A percentile compares a stretch with the other conserved stretches of the same genome.
Conservation (phyloP, 92 coral and sea anemone genomes). For the Zoanthus solanderi region DNA sequence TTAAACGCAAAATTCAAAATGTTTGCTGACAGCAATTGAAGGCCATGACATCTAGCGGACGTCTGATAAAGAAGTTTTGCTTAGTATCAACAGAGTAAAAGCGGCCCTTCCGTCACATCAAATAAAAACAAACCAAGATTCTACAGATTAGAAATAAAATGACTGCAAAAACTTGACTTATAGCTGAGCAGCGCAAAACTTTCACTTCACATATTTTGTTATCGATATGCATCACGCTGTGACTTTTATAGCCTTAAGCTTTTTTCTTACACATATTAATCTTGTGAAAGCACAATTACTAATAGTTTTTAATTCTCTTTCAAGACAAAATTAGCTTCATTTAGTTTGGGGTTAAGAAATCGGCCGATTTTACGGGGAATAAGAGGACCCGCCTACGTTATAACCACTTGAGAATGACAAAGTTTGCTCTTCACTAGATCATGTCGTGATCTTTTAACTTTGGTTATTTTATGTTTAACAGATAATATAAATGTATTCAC, state of each 20-base stretch:
- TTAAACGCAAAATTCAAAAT: neutral
- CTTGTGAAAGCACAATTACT: neutral
- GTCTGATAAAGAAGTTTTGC: constrained; percentile 2
- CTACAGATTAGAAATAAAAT: neutral
- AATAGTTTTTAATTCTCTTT: neutral
- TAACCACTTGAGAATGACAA: neutral
- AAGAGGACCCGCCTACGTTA: neutral
- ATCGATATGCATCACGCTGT: constrained; percentile 6
- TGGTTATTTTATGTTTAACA: too few species aligned
- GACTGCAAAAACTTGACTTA: neutral
- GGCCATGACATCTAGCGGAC: constrained; percentile 18
- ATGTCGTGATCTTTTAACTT: too few species aligned
- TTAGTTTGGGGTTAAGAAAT: neutral
- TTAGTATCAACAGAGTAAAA: too few species aligned
- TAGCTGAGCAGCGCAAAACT: neutral
- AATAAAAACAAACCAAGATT: neutral
- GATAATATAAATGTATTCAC: too few species aligned
- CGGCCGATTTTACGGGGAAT: too few species aligned
- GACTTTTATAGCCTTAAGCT: constrained; percentile 30
- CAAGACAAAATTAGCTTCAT: neutral
- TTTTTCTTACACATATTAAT: neutral
- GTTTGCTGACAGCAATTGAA: constrained; percentile 12
- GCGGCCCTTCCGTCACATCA: neutral
- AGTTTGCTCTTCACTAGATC: too few species aligned
- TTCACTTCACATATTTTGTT: neutral